Evolutionary conservation across 2,797 vertebrate genomes (phyloP), one percentile per base, ranked within the genome.

Genomic region (Stomatorhinus walkeri): DNA sequence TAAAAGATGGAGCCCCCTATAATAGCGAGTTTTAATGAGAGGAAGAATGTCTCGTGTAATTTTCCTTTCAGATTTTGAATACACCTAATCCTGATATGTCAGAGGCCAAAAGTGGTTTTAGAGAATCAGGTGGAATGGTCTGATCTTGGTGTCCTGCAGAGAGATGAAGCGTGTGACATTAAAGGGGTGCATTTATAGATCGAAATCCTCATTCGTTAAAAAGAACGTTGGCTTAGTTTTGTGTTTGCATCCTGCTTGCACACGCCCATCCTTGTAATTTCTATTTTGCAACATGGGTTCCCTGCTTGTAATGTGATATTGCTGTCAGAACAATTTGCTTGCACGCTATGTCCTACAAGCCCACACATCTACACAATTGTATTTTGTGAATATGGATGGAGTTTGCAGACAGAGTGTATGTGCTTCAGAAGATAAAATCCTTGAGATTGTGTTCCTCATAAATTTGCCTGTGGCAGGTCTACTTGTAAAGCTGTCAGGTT

Each of bases 11-110:
- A 83, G 36, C 5, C 22, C 2, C 7, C 79, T 83, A n/a, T 4
- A 48, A 40, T 0, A 83, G 14, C 2, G 4, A 16, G 46, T 49
- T 85, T 85, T 85, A 85, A 46, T 85, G 43, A 24, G 8, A 28
- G 32, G 40, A 72, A 72, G 32, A 72, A 72, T 40, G 16, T 46
- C 76, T 22, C 1, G 12, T 43, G 36, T 40, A n/a, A 84, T 84
- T 49, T 85, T 32, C 49, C 22, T 85, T 51, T 24, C 49, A 32
- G 46, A 85, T 85, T 85, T 85, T 32, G 46, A 85, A 85, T 85
- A 32, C 22, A 48, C 10, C 12, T 51, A 85, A 52, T 48, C 10
- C 52, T 40, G 52, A 54, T 36, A 59, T 32, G 52, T 59, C 52
- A 43, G 16, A 43, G 28, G 24, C 24, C 64, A 32, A 36, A 32